Evolutionary conservation across 2,113 vertebrate species (phyloP), one percentile per base, ranked within the genome.

Genomic region (Varanus komodoensis): DNA sequence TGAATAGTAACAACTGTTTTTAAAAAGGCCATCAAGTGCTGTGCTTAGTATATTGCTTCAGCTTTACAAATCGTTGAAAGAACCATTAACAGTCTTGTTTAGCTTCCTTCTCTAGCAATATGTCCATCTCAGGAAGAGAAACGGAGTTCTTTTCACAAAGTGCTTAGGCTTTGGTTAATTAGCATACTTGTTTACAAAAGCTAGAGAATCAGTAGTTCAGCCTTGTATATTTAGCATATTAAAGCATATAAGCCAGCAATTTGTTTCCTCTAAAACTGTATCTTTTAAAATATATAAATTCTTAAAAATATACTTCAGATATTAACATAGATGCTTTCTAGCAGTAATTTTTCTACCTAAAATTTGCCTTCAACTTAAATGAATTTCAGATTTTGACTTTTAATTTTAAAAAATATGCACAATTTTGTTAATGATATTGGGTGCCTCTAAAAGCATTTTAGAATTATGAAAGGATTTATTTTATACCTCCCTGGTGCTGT

Each of bases 381-480:
- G 90, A 82, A 69, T 91, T 90, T 68, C 48, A 38, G 44, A 48
- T 32, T 68, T 15, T 79, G 9, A 52, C 74, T 82, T 29, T 84
- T 32, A 57, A 54, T 52, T 69, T 38, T 54, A 0, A 85, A 79
- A 73, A 73, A 27, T 34, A 44, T 44, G 38, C 34, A 19, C 44
- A 54, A 17, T 68, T 68, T 68, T 87, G 78, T 68, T 88, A 81
- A 69, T 25, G 32, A 7, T 29, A 38, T 71, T 81, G 61, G 25
- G 38, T 71, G 29, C 50, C n/a, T 80, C 44, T 17, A 54, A 81
- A 38, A 44, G 15, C 11, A 64, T 34, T 15, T 52, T n/a, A 73
- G 52, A 89, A 11, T 82, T 61, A 73, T 89, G 27, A 64, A 57
- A 81, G 25, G 23, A 17, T 86, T 21, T 54, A 38, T 1, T 54